Base-by-base conservation (phyloP, 1,140 invertebrate genomes). In the Drosophila insularis region DNA sequence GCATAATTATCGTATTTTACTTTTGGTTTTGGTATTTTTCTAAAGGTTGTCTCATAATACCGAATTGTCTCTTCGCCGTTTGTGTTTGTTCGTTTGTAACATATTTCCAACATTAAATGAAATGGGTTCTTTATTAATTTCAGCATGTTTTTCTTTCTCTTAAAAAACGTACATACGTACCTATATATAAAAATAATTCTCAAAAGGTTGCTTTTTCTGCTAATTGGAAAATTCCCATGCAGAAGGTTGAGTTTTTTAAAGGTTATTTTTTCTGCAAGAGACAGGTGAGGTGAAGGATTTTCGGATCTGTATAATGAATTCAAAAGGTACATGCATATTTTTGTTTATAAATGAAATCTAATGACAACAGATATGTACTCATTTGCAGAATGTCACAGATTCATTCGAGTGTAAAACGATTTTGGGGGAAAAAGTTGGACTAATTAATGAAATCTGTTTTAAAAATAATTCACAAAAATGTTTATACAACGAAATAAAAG, bases 1-100 rank as follows among this genome's bases (percentile, higher is more conserved):
- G 82, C 82, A 87, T 87, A 87, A 87, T 87, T 87, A 87, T 87
- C 82, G 82, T 87, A 87, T 89, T 87, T 87, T 74, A 82, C 69
- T 72, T 76, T 65, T 19, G 35, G 68, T 53, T 58, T 75, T 68
- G 68, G 68, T 64, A 43, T 43, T 17, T 43, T 61, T 67, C 65
- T 68, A 62, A 27, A 65, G 73, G 69, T 68, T 68, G 78, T 79
- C 75, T 82, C 82, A 87, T 86, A 78, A 86, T 82, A 68, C 58
- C 75, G 79, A 58, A 77, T 85, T 85, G 81, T 84, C 77, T 84
- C 73, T 37, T 31, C 46, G 19, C 59, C 35, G 61, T 43, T 68
- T 23, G 39, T 19, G 17, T 62, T 7, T 40, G 27, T 31, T 23
- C 59, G 14, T 50, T 69, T 63, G 60, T 63, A 85, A 77, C 69